Evolutionary conservation across 2,797 vertebrate species (phyloP).

Genomic region (Mus minutoides): DNA sequence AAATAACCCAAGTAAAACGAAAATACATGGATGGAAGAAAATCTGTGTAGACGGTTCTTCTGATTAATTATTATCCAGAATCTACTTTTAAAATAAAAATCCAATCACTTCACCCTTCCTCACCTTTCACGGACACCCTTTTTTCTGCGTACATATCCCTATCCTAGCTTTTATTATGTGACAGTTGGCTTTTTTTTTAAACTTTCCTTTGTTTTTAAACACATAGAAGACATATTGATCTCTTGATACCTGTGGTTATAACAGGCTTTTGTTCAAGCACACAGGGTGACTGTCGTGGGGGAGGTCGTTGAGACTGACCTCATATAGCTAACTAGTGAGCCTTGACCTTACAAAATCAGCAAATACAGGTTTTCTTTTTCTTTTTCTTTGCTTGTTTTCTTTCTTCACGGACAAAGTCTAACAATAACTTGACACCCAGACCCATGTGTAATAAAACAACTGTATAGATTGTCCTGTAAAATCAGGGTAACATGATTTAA

Average conservation of each 20-base stretch:
- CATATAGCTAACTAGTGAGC: background rate
- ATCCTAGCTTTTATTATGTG: background rate
- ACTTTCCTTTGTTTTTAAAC: background rate
- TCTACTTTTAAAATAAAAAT: background rate
- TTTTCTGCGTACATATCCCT: background rate
- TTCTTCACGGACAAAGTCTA: background rate
- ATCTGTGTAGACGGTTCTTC: background rate
- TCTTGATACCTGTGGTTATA: background rate
- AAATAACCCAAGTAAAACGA: background rate
- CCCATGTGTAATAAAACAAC: background rate
- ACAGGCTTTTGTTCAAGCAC: background rate
- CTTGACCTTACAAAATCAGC: background rate
- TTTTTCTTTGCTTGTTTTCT: background rate
- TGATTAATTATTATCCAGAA: too few relatives aligned
- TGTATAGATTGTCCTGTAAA: background rate
- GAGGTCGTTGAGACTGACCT: background rate
- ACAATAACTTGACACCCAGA: background rate
- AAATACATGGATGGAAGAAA: background rate
- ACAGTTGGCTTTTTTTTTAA: background rate
- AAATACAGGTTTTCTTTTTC: background rate
- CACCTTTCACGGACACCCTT: background rate
- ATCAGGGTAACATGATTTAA: constrained; percentile 10
- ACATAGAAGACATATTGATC: background rate
- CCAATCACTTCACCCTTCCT: too few relatives aligned
- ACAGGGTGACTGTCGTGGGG: background rate